Evolutionary conservation across 2,888 invertebrate genomes (phyloP).

Genomic region (Dolomedes plantarius): DNA sequence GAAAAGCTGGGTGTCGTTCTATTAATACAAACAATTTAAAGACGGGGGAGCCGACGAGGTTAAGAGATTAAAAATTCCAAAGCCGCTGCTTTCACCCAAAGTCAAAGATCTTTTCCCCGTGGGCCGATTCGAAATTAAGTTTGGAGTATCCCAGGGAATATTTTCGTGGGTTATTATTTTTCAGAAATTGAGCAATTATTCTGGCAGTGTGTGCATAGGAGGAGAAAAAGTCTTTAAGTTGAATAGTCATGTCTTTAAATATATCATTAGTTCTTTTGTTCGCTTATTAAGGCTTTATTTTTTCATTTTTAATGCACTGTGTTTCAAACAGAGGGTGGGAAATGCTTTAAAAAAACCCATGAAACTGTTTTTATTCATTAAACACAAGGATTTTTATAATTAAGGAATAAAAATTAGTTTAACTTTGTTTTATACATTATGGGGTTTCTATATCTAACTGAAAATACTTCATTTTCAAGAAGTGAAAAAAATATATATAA

Average conservation of each 20-base stretch:
- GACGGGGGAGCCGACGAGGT: conserved; percentile 50
- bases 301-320: too few relatives aligned
- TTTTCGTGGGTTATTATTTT: conserved; percentile 10
- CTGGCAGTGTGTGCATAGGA: background rate
- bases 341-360: too few relatives aligned
- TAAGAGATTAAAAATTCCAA: conserved; percentile 60
- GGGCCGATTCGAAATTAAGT: conserved; percentile 53
- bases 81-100: conserved; percentile 32
- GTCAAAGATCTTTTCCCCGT: conserved; percentile 36
- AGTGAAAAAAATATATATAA: too few relatives aligned
- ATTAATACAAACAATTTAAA: conserved; percentile 62
- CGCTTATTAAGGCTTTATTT: too few relatives aligned
- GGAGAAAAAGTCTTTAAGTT: background rate
- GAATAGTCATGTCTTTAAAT: background rate
- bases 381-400: too few relatives aligned
- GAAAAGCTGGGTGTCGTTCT: conserved; percentile 37
- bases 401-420: too few relatives aligned
- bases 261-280: background rate
- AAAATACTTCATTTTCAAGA: too few relatives aligned
- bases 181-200: conserved; percentile 15
- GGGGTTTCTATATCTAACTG: too few relatives aligned
- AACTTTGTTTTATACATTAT: too few relatives aligned
- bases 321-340: too few relatives aligned
- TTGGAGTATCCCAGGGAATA: conserved; percentile 15
- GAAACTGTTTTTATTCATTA: too few relatives aligned